Percentiles rank a stretch among this genome's conserved stretches.
These are phyloP conservation scores for Hydra vulgaris DNA, from an alignment of 30 jellyfish, hydroid and myxozoan genomes.

Conservation along the genomic window DNA sequence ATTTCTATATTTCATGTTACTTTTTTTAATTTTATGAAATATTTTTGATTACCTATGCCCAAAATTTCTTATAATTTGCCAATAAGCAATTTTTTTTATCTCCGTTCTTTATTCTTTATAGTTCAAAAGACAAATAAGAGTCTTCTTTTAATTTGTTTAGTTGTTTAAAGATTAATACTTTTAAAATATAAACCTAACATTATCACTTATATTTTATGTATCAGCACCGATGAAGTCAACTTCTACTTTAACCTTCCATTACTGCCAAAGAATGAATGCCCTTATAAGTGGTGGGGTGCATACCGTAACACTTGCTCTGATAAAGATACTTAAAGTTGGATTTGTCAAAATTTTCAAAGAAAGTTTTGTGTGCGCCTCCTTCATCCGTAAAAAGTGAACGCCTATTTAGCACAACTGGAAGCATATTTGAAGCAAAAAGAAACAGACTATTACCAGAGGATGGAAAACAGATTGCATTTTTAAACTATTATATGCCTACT, in stretches of 20 bases:
- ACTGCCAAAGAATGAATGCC: background rate
- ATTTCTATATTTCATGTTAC: background rate
- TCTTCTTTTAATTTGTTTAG: background rate
- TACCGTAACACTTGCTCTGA: background rate
- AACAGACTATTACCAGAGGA: background rate
- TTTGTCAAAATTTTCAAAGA: background rate
- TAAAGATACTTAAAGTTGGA: background rate
- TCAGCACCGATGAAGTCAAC: background rate
- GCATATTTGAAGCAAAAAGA: background rate
- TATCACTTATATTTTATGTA: background rate
- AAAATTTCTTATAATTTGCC: background rate
- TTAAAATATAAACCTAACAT: background rate
- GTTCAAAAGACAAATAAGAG: background rate
- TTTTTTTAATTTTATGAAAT: background rate
- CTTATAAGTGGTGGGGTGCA: no score
- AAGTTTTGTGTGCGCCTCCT: background rate
- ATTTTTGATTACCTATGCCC: background rate
- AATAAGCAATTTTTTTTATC: background rate
- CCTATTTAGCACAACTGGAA: background rate
- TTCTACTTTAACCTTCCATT: background rate
- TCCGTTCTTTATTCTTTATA: background rate
- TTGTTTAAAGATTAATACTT: background rate
- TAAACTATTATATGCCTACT: background rate
- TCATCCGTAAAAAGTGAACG: background rate
- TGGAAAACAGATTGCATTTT: background rate